Percentiles rank a stretch among this genome's conserved stretches.
These are phyloP conservation scores for Oryzias celebensis DNA, from an alignment of 2,113 vertebrate genomes.

Conservation along the genomic window DNA sequence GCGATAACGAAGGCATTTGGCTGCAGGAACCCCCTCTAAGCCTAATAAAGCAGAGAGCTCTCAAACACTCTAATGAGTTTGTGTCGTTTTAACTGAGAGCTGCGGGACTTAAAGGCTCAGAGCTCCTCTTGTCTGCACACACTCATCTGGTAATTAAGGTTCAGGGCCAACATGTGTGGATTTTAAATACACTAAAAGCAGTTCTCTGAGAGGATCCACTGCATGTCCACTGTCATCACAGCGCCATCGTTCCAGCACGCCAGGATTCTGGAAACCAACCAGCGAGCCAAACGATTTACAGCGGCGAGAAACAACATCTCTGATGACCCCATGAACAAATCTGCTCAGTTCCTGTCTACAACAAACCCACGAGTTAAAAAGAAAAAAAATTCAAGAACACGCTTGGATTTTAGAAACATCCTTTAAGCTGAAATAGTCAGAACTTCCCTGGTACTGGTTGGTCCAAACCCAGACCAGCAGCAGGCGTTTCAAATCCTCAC, in stretches of 20 bases:
- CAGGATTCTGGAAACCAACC: not conserved
- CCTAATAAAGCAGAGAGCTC: constrained; percentile 55
- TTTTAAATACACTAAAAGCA: constrained; percentile 47
- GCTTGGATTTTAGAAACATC: no score
- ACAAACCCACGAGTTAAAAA: not conserved
- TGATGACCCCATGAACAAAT: no score
- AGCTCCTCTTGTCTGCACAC: constrained; percentile 38
- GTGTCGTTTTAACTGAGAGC: constrained; percentile 34
- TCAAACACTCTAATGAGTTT: constrained; percentile 42
- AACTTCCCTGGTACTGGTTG: no score
- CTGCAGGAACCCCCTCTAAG: constrained; percentile 48
- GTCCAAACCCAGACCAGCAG: no score
- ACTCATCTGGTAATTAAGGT: constrained; percentile 53
- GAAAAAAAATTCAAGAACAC: no score
- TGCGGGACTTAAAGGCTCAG: constrained; percentile 32
- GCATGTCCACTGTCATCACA: not conserved
- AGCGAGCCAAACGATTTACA: no score
- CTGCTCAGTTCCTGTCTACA: not conserved
- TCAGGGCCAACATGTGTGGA: constrained; percentile 21
- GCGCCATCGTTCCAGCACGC: not conserved
- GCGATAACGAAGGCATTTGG: constrained; percentile 70
- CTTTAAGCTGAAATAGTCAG: no score
- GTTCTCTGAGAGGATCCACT: constrained; percentile 4
- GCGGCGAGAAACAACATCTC: no score
- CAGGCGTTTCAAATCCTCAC: constrained; percentile 31